Conservation (phyloP, 2,888 invertebrate species). For the Argyresthia albistria region DNA sequence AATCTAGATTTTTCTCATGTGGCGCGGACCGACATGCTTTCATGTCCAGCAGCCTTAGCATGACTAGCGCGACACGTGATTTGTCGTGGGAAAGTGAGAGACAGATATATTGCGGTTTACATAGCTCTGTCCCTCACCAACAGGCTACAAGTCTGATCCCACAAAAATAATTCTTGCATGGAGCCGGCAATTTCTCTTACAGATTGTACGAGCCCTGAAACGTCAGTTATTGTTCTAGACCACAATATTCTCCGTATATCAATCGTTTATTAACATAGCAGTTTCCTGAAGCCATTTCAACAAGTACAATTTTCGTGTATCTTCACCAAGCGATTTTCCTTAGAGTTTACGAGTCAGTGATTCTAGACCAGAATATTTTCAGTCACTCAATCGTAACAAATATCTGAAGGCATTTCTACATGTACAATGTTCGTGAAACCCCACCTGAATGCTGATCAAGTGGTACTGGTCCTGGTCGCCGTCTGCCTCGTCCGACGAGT, state of each 20-base stretch:
- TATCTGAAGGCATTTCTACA: not conserved
- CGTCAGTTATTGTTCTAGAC: not conserved
- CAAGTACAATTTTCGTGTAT: not conserved
- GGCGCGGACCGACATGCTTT: no score
- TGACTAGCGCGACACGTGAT: no score
- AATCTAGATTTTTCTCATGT: no score
- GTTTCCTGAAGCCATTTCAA: not conserved
- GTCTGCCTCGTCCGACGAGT: slow-evolving; percentile 61
- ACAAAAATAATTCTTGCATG: no score
- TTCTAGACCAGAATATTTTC: not conserved
- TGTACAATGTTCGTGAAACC: not conserved
- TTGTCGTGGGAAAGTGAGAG: no score
- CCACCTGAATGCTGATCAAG: slow-evolving; percentile 81
- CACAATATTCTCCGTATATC: not conserved
- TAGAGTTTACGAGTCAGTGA: not conserved
- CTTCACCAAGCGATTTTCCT: no score
- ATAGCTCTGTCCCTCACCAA: no score
- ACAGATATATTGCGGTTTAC: no score
- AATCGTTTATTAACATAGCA: not conserved
- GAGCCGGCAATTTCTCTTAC: no score
- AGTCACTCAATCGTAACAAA: not conserved
- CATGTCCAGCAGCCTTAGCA: no score
- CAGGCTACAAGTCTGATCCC: no score
- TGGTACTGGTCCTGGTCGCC: slow-evolving; percentile 80
- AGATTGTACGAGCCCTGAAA: no score